These are phyloP conservation scores for Thamnophis sirtalis DNA, from an alignment of 2,113 vertebrate genomes.

Conservation along the genomic window DNA sequence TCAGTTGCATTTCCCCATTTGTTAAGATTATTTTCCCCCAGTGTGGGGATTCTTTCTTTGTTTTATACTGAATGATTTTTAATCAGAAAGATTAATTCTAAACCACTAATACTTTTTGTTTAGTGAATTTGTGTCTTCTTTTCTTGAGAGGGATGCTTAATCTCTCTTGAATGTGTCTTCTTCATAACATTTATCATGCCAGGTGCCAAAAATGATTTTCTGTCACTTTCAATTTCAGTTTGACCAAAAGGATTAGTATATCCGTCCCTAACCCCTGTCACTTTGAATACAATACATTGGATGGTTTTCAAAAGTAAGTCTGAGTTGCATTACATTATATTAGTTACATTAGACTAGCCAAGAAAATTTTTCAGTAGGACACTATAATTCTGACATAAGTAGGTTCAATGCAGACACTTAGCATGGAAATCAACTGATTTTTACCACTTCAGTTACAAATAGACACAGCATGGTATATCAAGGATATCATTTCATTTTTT, in stretches of 20 bases:
- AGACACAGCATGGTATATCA: not conserved
- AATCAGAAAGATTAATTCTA: constrained; percentile 26
- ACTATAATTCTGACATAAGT: not conserved
- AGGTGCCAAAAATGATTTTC: constrained; percentile 75
- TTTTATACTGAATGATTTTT: not conserved
- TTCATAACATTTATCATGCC: constrained; percentile 70
- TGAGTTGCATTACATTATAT: constrained; percentile 66
- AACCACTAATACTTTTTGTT: constrained; percentile 56
- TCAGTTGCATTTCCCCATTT: not conserved
- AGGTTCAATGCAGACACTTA: not conserved
- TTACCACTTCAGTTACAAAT: not conserved
- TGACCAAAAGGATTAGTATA: constrained; percentile 68
- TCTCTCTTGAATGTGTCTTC: constrained; percentile 69
- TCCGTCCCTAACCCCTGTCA: constrained; percentile 78
- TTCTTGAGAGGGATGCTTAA: constrained; percentile 66
- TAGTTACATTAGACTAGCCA: constrained; percentile 7
- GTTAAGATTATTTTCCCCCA: not conserved
- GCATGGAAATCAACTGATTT: not conserved
- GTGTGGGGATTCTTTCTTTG: constrained; percentile 43
- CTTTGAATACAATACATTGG: constrained; percentile 75
- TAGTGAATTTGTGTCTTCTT: constrained; percentile 63
- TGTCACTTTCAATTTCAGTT: constrained; percentile 75
- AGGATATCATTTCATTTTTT: not conserved
- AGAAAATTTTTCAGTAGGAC: not conserved
- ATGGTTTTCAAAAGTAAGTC: constrained; percentile 63